Percentiles rank a stretch among this genome's conserved stretches.
Evolutionary conservation across 2,113 vertebrate species (phyloP).

Genomic region (Engraulis encrasicolus): DNA sequence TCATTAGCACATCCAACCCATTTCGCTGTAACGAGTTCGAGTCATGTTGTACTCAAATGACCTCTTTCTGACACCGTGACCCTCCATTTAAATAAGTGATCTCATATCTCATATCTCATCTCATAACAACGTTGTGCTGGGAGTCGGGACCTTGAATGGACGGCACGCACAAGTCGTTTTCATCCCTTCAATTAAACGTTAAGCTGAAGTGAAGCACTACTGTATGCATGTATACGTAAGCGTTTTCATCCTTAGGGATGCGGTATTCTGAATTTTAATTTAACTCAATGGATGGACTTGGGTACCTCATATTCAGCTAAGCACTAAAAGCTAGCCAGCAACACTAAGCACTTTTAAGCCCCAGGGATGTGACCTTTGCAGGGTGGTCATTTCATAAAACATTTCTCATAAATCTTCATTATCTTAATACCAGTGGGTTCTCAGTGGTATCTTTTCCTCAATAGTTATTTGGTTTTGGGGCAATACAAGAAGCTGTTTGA

Average conservation of each 20-base stretch:
- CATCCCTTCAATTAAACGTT: not conserved
- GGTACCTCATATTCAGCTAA: not conserved
- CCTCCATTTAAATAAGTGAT: not conserved
- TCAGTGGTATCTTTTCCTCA: not conserved
- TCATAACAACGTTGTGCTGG: not conserved
- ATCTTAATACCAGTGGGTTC: constrained; percentile 7
- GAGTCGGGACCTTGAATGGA: not conserved
- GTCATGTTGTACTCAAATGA: not conserved
- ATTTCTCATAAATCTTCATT: not conserved
- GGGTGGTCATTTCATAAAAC: not conserved
- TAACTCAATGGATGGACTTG: not conserved
- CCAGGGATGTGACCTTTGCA: not conserved
- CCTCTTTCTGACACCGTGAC: not conserved
- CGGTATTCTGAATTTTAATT: not conserved
- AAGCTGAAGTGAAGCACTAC: not conserved
- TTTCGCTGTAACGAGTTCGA: not conserved
- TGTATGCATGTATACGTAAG: not conserved
- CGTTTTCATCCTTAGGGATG: not conserved
- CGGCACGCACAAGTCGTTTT: not conserved
- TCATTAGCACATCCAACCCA: not conserved
- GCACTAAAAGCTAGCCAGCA: too few species aligned
- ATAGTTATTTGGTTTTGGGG: not conserved
- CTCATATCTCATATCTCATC: too few species aligned
- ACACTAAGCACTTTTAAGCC: not conserved
- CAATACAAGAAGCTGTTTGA: not conserved